phyloP scores from a whole-genome alignment of 2,113 vertebrate genomes.

The Entelurus aequoreus region DNA sequence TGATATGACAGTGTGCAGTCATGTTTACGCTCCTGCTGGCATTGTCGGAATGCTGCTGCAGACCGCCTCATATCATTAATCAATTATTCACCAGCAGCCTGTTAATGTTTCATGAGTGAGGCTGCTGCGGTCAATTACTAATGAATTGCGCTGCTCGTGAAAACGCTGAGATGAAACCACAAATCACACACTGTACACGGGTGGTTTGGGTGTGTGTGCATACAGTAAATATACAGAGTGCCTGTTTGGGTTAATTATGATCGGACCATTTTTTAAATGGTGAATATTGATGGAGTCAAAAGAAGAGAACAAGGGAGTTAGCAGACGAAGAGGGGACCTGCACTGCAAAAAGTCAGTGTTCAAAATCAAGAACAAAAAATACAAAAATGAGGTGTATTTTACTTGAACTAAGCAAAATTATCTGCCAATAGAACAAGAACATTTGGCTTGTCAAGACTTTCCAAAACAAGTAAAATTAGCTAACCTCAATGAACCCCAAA shows the following conservation, averaged over 20 bases:
- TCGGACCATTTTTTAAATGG: background rate
- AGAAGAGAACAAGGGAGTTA: no score
- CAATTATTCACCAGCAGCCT: conserved; percentile 76
- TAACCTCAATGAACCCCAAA: no score
- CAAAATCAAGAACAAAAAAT: no score
- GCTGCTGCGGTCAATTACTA: conserved; percentile 75
- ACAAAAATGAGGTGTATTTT: no score
- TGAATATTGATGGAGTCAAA: background rate
- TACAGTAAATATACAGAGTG: background rate
- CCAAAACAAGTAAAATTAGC: no score
- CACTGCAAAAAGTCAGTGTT: no score
- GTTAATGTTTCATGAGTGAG: conserved; percentile 75
- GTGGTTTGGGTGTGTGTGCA: conserved; percentile 1
- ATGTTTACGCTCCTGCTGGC: conserved; percentile 37
- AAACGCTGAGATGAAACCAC: conserved; percentile 55
- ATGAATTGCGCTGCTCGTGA: conserved; percentile 69
- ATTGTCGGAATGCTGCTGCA: conserved; percentile 69
- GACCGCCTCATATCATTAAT: conserved; percentile 70
- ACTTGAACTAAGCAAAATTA: no score
- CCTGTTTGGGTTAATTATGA: background rate
- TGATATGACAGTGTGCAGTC: background rate
- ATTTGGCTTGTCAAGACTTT: no score
- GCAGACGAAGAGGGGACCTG: no score
- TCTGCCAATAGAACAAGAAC: no score
- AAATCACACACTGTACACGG: conserved; percentile 42